Evolutionary conservation across 2,888 invertebrate genomes (phyloP), one percentile per base, ranked within the genome.

Genomic region (Rhamphomyia laevipes): DNA sequence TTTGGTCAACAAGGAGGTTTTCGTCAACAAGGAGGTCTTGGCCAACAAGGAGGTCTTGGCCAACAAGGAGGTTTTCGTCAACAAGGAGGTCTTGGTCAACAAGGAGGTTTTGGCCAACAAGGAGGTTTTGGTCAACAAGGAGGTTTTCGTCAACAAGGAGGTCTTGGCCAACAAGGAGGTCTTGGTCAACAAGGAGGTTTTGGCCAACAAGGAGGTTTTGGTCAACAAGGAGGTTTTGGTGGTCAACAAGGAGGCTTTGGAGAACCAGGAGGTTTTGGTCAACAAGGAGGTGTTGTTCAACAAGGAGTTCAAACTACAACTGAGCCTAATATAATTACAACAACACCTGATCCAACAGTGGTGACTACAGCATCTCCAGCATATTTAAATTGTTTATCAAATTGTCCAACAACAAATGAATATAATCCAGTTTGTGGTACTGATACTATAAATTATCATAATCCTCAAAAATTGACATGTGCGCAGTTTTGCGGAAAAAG

Each of bases 351-450:
- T 12, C 42, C 52, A 11, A 45, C 31, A 12, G 27, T 38, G 10
- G 7, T 17, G 13, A 49, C 52, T 4, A 48, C 41, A n/a, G 27
- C 44, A 7, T 45, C 49, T 12, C 47, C 49, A 4, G 12, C 35
- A 30, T 55, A 38, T 47, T 18, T 50, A 1, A 30, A 30, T 11
- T 55, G 55, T 48, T 17, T 47, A 15, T 35, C 13, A 13, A 23
- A 37, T 18, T 57, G 57, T 47, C 47, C 15, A 6, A 49, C 54
- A n/a, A 55, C 55, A 23, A 42, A 30, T 9, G 51, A 57, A 51
- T 57, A 57, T 46, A 57, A 55, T 54, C 57, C 57, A 13, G 53
- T 57, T 12, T 57, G 57, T 45, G 57, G 57, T 16, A 47, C 21
- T 15, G 55, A 57, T 44, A 13, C 13, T 4, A 43, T 33, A 41